Evolutionary conservation across 2,888 invertebrate species (phyloP), one percentile per base, ranked within the genome.

Genomic region (Agrenia bidenticulata): DNA sequence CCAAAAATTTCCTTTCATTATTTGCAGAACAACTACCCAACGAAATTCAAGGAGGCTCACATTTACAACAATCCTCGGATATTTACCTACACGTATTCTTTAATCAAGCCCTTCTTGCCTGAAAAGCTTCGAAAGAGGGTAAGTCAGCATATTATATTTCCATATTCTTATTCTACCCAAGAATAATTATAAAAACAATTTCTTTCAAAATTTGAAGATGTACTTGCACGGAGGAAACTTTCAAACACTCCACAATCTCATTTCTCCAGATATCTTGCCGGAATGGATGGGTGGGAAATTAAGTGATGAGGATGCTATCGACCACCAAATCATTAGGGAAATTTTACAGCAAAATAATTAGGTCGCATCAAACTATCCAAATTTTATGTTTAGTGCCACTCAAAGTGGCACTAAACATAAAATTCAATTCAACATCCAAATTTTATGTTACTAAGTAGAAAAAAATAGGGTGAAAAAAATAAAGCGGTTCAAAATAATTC

Each of bases 231-330:
- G 41, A 4, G 21, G 37, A 9, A 57, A 41, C 19, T 41, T 5
- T 2, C 27, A 57, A 17, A 17, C 19, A 9, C 32, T 57, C 4
- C 23, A 27, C 2, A 2, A 57, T 11, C 56, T 37, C 21, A n/a
- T 57, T n/a, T 57, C 61, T 17, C 24, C 17, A 54, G 63, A 68
- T 13, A 65, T 68, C n/a, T 45, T 68, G 13, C 68, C 68, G 50
- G 55, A 65, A 42, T 55, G 55, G 2, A 24, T 68, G 13, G 65
- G 68, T 2, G 68, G 68, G 15, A 65, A 65, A 1, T 56, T 65
- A 1, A 23, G 49, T 15, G 68, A 68, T 50, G 63, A 64, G 27
- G 68, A 68, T 13, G 68, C 68, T 5, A 63, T 63, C 45, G 68
- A 68, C 26, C 55, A 49, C 15, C 17, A 45, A 15, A 19, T 45